A percentile compares a stretch with the other conserved stretches of the same genome.
phyloP scores from a whole-genome alignment of 2,888 invertebrate genomes.

The Agonum fuliginosum region DNA sequence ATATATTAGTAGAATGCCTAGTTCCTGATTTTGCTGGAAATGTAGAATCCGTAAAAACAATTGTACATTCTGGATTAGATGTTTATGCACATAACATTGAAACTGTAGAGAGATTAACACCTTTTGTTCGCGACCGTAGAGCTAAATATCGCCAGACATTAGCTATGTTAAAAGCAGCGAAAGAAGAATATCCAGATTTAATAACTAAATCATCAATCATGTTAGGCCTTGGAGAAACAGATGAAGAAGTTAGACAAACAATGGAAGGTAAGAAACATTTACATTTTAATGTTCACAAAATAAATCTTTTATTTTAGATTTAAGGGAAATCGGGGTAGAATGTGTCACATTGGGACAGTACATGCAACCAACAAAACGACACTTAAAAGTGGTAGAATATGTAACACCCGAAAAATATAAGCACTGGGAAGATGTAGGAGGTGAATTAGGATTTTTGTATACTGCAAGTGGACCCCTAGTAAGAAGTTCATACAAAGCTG shows the following conservation, averaged over 20 bases:
- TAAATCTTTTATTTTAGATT: slow-evolving; percentile 75
- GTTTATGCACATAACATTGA: slow-evolving; percentile 93
- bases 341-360: slow-evolving; percentile 98
- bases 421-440: slow-evolving; percentile 88
- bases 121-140: slow-evolving; percentile 93
- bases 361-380: slow-evolving; percentile 99
- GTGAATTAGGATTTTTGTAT: slow-evolving; percentile 93
- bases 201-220: slow-evolving; percentile 99
- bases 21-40: slow-evolving; percentile 97
- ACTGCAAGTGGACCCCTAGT: slow-evolving; percentile 98
- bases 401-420: slow-evolving; percentile 96
- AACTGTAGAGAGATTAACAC: slow-evolving; percentile 93
- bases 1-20: slow-evolving; percentile 95
- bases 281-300: background rate
- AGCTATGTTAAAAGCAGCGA: slow-evolving; percentile 86
- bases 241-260: slow-evolving; percentile 89
- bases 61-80: slow-evolving; percentile 90
- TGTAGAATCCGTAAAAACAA: slow-evolving; percentile 81
- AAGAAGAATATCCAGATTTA: slow-evolving; percentile 85
- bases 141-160: slow-evolving; percentile 95
- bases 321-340: slow-evolving; percentile 89
- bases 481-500: slow-evolving; percentile 75
- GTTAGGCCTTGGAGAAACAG: slow-evolving; percentile 95
- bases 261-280: slow-evolving; percentile 79
- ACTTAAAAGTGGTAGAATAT: slow-evolving; percentile 95